Evolutionary conservation across 2,888 invertebrate genomes (phyloP).

Genomic region (Cerceris ruficornis): DNA sequence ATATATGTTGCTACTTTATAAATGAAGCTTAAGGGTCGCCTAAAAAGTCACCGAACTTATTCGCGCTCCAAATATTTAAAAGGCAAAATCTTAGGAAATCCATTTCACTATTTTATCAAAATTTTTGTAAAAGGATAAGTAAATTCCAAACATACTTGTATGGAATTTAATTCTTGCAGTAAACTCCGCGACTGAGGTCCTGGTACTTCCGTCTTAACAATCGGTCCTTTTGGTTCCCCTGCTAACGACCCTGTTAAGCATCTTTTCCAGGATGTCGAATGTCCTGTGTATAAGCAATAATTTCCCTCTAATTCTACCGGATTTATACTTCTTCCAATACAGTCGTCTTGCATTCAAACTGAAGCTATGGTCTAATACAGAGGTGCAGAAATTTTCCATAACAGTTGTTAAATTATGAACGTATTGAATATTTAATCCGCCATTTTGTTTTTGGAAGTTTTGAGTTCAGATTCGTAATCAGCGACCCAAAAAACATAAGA

Average conservation of each 20-base stretch:
- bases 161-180: conserved; percentile 72
- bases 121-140: background rate
- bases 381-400: no score
- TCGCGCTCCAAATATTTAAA: background rate
- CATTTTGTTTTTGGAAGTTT: no score
- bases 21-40: no score
- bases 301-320: background rate
- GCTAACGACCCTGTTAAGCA: conserved; percentile 67
- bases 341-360: no score
- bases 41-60: background rate
- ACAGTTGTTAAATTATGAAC: no score
- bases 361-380: no score
- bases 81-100: background rate
- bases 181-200: conserved; percentile 75
- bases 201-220: conserved; percentile 75
- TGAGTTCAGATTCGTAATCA: no score
- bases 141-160: conserved; percentile 72
- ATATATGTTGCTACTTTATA: no score
- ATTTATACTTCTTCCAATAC: background rate
- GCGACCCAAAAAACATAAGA: no score
- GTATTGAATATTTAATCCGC: no score
- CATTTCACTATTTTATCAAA: background rate
- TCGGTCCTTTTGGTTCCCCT: conserved; percentile 73
- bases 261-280: conserved; percentile 61
- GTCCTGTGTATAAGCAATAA: conserved; percentile 22